Evolutionary conservation across 2,113 vertebrate species (phyloP).

Genomic region (Syngnathus scovelli): DNA sequence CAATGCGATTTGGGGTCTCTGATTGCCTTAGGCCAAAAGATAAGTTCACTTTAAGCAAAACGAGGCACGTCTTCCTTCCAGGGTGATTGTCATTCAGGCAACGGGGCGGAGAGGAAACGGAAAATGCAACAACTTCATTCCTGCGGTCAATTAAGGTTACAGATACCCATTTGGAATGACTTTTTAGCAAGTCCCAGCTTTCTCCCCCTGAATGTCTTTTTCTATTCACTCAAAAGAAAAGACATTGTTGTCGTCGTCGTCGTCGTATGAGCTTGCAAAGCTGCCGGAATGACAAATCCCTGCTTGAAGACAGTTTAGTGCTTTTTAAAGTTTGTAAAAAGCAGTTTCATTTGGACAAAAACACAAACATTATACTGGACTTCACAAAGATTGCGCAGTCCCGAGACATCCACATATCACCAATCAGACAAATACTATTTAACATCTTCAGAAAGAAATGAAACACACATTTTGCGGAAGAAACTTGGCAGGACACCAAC

Average conservation of each 20-base stretch:
- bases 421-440: background rate
- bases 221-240: conserved; percentile 13
- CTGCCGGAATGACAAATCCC: conserved; percentile 8
- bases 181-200: conserved; percentile 7
- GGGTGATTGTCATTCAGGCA: conserved; percentile 18
- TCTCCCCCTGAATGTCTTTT: background rate
- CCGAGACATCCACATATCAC: no score
- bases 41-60: conserved; percentile 23
- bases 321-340: background rate
- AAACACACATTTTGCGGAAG: background rate
- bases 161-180: conserved; percentile 1
- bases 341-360: background rate
- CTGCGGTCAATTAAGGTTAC: conserved; percentile 26
- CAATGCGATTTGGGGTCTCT: conserved; percentile 13
- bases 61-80: conserved; percentile 4
- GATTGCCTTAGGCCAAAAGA: background rate
- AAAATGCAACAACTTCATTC: conserved; percentile 36
- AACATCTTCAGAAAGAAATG: background rate
- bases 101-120: background rate
- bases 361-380: background rate
- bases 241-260: background rate
- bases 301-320: conserved; percentile 23
- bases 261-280: conserved; percentile 8
- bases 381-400: no score
- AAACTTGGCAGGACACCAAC: background rate